Evolutionary conservation across 2,888 invertebrate genomes (phyloP).

Genomic region (Drosophila crucigera): DNA sequence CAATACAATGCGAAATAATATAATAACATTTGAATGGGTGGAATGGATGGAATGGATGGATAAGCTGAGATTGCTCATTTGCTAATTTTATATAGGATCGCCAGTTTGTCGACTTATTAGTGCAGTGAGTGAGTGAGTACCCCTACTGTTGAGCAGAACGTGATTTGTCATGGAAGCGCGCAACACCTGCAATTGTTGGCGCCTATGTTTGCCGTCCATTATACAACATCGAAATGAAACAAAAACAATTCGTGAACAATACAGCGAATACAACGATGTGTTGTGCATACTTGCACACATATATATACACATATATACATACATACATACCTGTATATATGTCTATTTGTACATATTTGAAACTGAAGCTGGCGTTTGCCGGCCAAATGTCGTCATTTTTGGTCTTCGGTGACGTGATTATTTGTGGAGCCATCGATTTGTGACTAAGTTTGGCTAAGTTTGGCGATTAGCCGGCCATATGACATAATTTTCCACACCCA

Average conservation of each 20-base stretch:
- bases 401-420: constrained; percentile 53
- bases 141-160: constrained; percentile 26
- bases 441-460: constrained; percentile 11
- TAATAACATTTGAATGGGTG: background rate
- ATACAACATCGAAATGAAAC: constrained; percentile 39
- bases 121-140: background rate
- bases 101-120: background rate
- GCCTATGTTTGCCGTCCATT: constrained; percentile 44
- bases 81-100: background rate
- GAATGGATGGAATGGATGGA: background rate
- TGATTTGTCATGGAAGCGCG: constrained; percentile 42
- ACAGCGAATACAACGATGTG: constrained; percentile 31
- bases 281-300: background rate
- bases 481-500: constrained; percentile 45
- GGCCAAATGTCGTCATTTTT: constrained; percentile 62
- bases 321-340: background rate
- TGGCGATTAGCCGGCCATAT: constrained; percentile 20
- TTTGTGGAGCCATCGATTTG: constrained; percentile 26
- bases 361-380: constrained; percentile 39
- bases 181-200: constrained; percentile 45
- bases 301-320: constrained; percentile 1
- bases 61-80: background rate
- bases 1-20: background rate
- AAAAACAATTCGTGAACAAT: constrained; percentile 44
- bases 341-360: constrained; percentile 26